Conservation (phyloP, 2,888 invertebrate genomes). For the Ornithoptera priamus region DNA sequence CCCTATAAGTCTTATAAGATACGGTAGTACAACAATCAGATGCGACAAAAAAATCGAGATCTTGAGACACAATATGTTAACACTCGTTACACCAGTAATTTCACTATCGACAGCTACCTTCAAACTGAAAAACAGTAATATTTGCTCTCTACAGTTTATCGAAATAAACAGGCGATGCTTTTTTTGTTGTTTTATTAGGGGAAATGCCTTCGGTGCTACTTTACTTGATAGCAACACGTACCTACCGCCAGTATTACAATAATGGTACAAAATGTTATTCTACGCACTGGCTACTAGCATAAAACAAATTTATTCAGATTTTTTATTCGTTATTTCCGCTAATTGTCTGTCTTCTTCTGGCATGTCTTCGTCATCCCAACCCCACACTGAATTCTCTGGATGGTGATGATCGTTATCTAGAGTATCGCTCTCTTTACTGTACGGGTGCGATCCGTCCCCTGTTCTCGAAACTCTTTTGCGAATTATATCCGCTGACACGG, state of each 20-base stretch:
- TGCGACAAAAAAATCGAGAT: too few relatives aligned
- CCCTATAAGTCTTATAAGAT: too few relatives aligned
- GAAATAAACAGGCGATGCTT: not conserved
- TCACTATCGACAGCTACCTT: too few relatives aligned
- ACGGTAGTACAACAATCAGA: too few relatives aligned
- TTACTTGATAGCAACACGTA: too few relatives aligned
- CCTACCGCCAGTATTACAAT: not conserved
- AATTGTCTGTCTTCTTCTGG: conserved; percentile 82
- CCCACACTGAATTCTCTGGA: conserved; percentile 84
- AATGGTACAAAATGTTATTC: conserved; percentile 3
- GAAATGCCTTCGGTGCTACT: too few relatives aligned
- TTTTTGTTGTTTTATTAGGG: too few relatives aligned
- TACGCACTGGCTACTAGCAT: conserved; percentile 20
- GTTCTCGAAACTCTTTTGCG: conserved; percentile 84
- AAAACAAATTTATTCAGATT: not conserved
- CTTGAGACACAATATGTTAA: too few relatives aligned
- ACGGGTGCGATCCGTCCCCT: conserved; percentile 84
- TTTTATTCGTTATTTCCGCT: conserved; percentile 58
- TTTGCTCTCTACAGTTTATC: too few relatives aligned
- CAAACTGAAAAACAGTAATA: too few relatives aligned
- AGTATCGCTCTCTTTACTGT: conserved; percentile 39
- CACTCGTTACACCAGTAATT: too few relatives aligned
- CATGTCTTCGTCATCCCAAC: conserved; percentile 91
- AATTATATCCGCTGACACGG: conserved; percentile 85
- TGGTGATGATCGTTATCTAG: conserved; percentile 66